Evolutionary conservation across 2,113 vertebrate genomes (phyloP).

Genomic region (Pterocles orientalis): DNA sequence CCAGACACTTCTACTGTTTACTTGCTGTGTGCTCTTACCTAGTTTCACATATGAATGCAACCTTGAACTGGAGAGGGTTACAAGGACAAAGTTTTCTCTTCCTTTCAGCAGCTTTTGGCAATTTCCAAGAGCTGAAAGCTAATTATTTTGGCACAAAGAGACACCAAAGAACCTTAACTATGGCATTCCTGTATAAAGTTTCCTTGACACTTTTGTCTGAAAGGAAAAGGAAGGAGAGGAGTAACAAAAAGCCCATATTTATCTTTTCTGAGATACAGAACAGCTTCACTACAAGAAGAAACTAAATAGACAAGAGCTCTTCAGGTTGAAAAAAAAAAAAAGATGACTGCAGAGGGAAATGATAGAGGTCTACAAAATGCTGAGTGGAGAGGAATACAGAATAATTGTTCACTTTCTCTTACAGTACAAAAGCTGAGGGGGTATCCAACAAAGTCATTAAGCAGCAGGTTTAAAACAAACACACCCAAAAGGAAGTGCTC

Average conservation of each 20-base stretch:
- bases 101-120: background rate
- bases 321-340: background rate
- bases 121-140: background rate
- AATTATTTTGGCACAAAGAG: constrained; percentile 19
- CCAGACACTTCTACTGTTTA: background rate
- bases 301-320: background rate
- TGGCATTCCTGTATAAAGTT: background rate
- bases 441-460: constrained; percentile 56
- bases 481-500: constrained; percentile 49
- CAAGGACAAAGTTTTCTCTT: background rate
- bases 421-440: constrained; percentile 3
- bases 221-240: background rate
- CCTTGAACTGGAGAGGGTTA: background rate
- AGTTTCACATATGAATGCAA: background rate
- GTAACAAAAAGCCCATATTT: background rate
- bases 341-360: background rate
- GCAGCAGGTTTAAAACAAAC: constrained; percentile 49
- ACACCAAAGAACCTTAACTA: background rate
- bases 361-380: background rate
- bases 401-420: constrained; percentile 20
- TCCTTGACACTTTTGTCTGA: background rate
- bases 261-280: background rate
- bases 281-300: background rate
- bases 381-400: background rate
- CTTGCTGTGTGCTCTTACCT: background rate